These are phyloP conservation scores for Zaprionus tsacasi DNA, from an alignment of 1,140 invertebrate genomes.

Conservation along the genomic window DNA sequence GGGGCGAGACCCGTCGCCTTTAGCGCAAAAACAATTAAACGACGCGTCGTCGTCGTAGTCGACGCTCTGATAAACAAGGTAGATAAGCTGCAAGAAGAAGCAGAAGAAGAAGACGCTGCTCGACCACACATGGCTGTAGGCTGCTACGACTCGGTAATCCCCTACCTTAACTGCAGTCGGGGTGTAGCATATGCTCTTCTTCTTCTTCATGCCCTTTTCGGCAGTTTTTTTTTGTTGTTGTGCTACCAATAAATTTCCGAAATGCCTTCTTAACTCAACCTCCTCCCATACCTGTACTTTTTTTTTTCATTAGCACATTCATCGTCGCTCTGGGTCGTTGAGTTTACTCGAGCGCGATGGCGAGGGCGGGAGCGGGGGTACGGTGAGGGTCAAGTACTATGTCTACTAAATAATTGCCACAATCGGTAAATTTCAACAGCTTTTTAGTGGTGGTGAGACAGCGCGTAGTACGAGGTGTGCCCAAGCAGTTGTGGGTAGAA, in stretches of 20 bases:
- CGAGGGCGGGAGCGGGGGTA: no score
- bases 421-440: conserved; percentile 78
- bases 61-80: conserved; percentile 70
- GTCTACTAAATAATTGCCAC: conserved; percentile 63
- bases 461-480: conserved; percentile 20
- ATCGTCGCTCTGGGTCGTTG: conserved; percentile 35
- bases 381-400: conserved; percentile 33
- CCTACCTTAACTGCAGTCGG: conserved; percentile 16
- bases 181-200: conserved; percentile 57
- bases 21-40: conserved; percentile 76
- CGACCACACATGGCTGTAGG: conserved; percentile 62
- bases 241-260: conserved; percentile 72
- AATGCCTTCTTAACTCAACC: conserved; percentile 71
- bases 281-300: neutral
- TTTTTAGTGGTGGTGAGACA: conserved; percentile 54
- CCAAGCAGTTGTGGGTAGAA: conserved; percentile 5
- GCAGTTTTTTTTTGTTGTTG: conserved; percentile 39
- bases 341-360: conserved; percentile 21
- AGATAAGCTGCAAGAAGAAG: conserved; percentile 54
- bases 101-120: conserved; percentile 13
- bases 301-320: conserved; percentile 74
- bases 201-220: conserved; percentile 7
- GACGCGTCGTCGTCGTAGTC: conserved; percentile 51
- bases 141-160: neutral
- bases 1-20: conserved; percentile 50